Base-by-base conservation (phyloP, 2,797 vertebrate species). In the Prionace glauca region DNA sequence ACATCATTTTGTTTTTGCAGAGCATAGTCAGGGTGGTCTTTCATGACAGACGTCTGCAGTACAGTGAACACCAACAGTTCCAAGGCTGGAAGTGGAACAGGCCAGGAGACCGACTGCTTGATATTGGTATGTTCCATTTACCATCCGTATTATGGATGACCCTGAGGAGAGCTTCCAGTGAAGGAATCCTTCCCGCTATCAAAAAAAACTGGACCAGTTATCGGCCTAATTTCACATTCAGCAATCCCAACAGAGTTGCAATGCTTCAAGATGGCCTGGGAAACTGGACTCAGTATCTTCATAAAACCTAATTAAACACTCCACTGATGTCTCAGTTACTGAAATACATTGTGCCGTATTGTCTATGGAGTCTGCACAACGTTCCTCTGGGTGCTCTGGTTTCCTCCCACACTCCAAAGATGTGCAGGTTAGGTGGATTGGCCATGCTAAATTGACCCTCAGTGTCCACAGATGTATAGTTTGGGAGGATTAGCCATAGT, bases 61-160 rank as follows among this genome's bases (percentile, higher is more conserved):
- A 98, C 97, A 98, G 96, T 0, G 98, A 99, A 97, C 98, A 98
- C 96, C 98, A 98, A 96, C 98, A 98, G 97, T 97, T 98, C 97
- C 98, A 98, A 94, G 98, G 98, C 90, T 98, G 98, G 98, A 97
- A 97, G 96, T 98, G 98, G 98, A 98, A 98, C 96, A 97, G 97
- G 87, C 98, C 98, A 0, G 98, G 98, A 8, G 98, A 99, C 97
- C 97, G 98, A 96, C 98, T 98, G 96, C 97, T 98, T 96, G 98
- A 99, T 97, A 98, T 98, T 5, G 98, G 98, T 98, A 97, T 96
- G 96, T 94, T 22, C n/a, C 22, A 32, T 9, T 20, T 9, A 9
- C n/a, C 24, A 62, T 24, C n/a, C 8, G n/a, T n/a, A 69, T 20
- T 3, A 16, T 9, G 18, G 32, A 0, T 20, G 62, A 16, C 81